Evolutionary conservation across 2,888 invertebrate species (phyloP), one percentile per base, ranked within the genome.

Genomic region (Heliconius ethilla): DNA sequence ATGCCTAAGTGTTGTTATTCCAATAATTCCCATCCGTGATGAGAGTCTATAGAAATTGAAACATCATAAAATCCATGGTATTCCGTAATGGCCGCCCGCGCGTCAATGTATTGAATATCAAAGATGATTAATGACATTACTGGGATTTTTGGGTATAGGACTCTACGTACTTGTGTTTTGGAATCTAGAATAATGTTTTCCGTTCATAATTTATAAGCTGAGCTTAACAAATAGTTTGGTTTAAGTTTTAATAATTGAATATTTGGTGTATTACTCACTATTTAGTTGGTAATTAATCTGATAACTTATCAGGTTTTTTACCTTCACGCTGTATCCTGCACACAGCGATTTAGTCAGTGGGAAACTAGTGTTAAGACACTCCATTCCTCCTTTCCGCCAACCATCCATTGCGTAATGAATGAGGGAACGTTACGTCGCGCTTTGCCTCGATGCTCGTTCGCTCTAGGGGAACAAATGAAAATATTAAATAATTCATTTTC

Each of bases 41-140:
- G 33, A 33, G 33, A 33, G 33, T 83, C 87, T 89, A 90, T 90
- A 89, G 87, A 88, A 89, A 88, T 87, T 86, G 90, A 91, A 92
- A 90, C 90, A 89, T 88, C 87, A 90, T 90, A 91, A 92, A 89
- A 91, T 89, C 86, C 87, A 86, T 84, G 92, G 89, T 87, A 92
- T 91, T 84, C 86, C 82, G 84, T 89, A 89, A 89, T 87, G 88
- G 87, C 85, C 81, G 86, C 83, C 86, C 86, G 86, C 88, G 90
- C 91, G 92, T 92, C 92, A 88, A 91, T 92, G 93, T 93, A 92
- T 94, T 93, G 93, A 92, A 93, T 92, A 91, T 91, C 92, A 90
- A 88, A 89, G 89, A 92, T 93, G 92, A 94, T 93, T 92, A 92
- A 94, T 93, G 89, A 89, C 85, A 91, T 92, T 87, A 87, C 86